Base-by-base conservation (phyloP, 2,113 vertebrate genomes). In the Nannospalax galili region DNA sequence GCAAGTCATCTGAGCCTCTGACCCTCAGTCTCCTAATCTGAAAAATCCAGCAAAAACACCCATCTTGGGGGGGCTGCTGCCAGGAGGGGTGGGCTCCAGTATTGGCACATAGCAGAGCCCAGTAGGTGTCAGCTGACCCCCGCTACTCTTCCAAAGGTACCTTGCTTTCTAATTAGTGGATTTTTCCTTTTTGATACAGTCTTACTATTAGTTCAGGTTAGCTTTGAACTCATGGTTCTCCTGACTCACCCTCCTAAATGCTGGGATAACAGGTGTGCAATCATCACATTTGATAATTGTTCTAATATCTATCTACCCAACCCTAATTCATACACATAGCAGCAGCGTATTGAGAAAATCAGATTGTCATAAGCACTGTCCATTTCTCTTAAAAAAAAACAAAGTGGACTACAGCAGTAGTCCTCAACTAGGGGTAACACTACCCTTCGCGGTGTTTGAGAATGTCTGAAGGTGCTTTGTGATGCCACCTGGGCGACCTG, bases 31-130 rank as follows among this genome's bases (percentile, higher is more conserved):
- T 93, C 42, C 40, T 69, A 67, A 3, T 73, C 73, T 89, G 84
- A 70, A 72, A 93, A 70, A 12, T 75, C 35, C n/a, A 30, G 6
- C 19, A 1, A 32, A n/a, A 32, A n/a, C 5, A 42, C 52, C 26
- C 4, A 0, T 32, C 75, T n/a, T 2, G 35, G 22, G 22, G n/a
- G 60, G 37, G 30, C 42, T 30, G 3, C 24, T 16, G 28, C 30
- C 26, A 2, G 42, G 82, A 48, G 64, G 52, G 20, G 26, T 0
- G 2, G 14, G 5, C 0, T 1, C 11, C 0, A 26, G n/a, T 2
- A 12, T 42, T 0, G 28, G 35, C 26, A 0, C 7, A 30, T 37
- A 0, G 1, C n/a, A 11, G 14, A 74, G 45, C 7, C 24, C 24
- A 4, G 32, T 24, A 26, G 5, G 17, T 1, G 3, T 58, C 67